Evolutionary conservation across 2,888 invertebrate species (phyloP).

Genomic region (Cephus nigrinus): DNA sequence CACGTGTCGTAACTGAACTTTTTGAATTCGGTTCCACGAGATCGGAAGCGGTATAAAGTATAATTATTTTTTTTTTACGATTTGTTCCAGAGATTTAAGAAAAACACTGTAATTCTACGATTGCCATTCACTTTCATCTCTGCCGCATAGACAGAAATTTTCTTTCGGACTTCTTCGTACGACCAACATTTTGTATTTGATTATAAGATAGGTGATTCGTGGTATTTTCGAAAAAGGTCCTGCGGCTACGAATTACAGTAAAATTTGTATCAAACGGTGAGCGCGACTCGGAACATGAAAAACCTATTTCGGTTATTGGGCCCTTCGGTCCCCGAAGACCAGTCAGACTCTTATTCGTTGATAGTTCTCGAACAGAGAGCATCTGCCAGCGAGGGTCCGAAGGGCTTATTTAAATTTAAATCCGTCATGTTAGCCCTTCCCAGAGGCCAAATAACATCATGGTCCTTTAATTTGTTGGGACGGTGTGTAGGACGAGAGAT

Average conservation of each 20-base stretch:
- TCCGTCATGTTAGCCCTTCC: conserved; percentile 35
- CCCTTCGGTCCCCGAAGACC: neutral
- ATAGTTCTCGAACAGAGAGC: conserved; percentile 16
- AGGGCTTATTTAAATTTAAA: conserved; percentile 46
- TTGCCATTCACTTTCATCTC: neutral
- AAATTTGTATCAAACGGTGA: conserved; percentile 13
- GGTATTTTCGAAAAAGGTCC: neutral
- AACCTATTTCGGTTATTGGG: conserved; percentile 34
- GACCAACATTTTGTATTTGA: neutral
- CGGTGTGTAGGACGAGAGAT: conserved; percentile 35
- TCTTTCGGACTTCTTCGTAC: neutral
- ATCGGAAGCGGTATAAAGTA: neutral
- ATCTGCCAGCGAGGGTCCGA: conserved; percentile 31
- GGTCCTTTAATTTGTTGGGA: conserved; percentile 47
- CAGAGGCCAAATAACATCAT: conserved; percentile 32
- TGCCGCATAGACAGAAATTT: neutral
- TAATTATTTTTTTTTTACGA: neutral
- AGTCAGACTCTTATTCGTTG: neutral
- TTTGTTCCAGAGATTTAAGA: neutral
- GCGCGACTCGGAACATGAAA: conserved; percentile 32
- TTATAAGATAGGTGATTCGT: neutral
- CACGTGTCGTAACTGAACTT: neutral
- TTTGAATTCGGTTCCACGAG: neutral
- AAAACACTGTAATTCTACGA: neutral
- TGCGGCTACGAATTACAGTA: neutral